phyloP scores from a whole-genome alignment of 2,797 vertebrate genomes.

The Falco novaeseelandiae region DNA sequence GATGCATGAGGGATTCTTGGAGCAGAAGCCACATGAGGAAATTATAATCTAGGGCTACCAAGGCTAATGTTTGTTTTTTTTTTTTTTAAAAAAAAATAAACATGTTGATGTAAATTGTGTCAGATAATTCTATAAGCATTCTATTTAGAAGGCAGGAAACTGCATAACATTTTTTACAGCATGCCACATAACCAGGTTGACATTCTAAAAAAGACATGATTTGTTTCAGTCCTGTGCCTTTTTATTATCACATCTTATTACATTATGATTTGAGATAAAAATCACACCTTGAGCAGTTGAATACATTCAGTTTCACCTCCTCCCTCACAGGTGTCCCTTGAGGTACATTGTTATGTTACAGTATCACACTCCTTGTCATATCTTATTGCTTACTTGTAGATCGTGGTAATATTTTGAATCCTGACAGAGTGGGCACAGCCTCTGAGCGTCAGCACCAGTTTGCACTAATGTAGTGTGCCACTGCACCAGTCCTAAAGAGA shows the following conservation, averaged over 20 bases:
- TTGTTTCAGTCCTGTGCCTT: slow-evolving; percentile 38
- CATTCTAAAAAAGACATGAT: slow-evolving; percentile 15
- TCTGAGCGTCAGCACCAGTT: slow-evolving; percentile 53
- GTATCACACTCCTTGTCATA: slow-evolving; percentile 31
- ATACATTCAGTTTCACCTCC: slow-evolving; percentile 52
- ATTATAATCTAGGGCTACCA: background rate
- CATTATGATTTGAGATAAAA: slow-evolving; percentile 63
- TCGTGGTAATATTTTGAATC: slow-evolving; percentile 46
- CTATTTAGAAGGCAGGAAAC: background rate
- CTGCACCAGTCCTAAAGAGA: slow-evolving; percentile 49
- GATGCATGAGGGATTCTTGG: background rate
- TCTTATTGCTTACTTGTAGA: slow-evolving; percentile 26
- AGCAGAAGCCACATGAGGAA: background rate
- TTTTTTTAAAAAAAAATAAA: background rate
- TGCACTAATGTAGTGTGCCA: slow-evolving; percentile 63
- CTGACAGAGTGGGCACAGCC: slow-evolving; percentile 1
- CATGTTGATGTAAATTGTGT: background rate
- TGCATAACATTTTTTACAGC: background rate
- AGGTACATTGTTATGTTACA: slow-evolving; percentile 31
- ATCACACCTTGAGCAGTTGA: slow-evolving; percentile 50
- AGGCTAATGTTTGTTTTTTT: background rate
- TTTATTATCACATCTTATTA: slow-evolving; percentile 72
- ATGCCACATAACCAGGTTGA: background rate
- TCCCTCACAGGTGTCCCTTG: slow-evolving; percentile 47
- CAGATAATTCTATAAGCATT: background rate